Conservation (phyloP, 1,140 invertebrate species). For the Octopus sinensis region DNA sequence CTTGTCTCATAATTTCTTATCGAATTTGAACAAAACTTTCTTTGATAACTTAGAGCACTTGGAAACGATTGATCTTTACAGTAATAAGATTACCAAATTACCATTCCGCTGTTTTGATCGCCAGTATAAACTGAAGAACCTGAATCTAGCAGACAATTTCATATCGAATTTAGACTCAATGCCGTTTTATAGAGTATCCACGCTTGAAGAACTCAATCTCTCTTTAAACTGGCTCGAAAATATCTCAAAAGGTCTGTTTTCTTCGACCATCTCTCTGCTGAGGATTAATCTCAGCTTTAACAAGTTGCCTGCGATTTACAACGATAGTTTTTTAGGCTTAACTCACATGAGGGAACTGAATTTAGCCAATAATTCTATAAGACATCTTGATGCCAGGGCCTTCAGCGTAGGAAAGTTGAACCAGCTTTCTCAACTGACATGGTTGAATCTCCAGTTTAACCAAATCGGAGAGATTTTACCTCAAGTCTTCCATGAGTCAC, state of each 20-base stretch:
- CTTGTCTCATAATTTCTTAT: conserved; percentile 23
- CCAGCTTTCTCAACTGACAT: conserved; percentile 31
- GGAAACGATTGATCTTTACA: conserved; percentile 22
- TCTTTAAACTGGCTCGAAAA: conserved; percentile 27
- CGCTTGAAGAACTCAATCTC: conserved; percentile 22
- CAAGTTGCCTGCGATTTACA: conserved; percentile 23
- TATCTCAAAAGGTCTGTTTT: conserved; percentile 23
- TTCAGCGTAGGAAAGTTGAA: conserved; percentile 31
- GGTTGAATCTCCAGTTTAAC: conserved; percentile 32
- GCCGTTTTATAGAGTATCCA: conserved; percentile 19
- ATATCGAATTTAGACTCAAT: conserved; percentile 23
- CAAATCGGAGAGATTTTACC: conserved; percentile 19
- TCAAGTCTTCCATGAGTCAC: conserved; percentile 27
- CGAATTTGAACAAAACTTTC: conserved; percentile 21
- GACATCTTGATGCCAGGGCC: conserved; percentile 29
- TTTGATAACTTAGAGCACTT: conserved; percentile 22
- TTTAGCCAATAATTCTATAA: conserved; percentile 29
- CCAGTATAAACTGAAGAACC: conserved; percentile 16
- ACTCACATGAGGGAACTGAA: conserved; percentile 26
- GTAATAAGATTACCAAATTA: conserved; percentile 25
- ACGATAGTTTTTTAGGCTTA: conserved; percentile 29
- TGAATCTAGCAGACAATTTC: conserved; percentile 25
- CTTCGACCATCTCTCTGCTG: conserved; percentile 19
- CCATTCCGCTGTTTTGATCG: conserved; percentile 24
- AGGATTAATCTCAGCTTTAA: conserved; percentile 30